Conservation (phyloP, 23 tunicate genomes). For the Trididemnum clinides region DNA sequence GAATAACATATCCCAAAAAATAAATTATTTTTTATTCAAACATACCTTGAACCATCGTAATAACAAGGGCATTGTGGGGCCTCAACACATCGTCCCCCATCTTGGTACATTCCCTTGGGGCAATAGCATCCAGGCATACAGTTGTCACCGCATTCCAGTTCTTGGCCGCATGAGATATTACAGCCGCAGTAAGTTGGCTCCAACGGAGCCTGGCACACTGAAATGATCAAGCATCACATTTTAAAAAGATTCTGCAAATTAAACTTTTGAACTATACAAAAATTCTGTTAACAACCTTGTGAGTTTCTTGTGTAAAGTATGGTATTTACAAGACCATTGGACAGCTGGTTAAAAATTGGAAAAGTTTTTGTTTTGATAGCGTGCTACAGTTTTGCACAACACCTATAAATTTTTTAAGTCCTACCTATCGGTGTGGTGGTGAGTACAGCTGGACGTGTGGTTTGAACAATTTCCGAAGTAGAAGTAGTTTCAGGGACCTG, state of each 20-base stretch:
- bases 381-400: too few relatives aligned
- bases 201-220: conserved; percentile 78
- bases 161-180: conserved; percentile 60
- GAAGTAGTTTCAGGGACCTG: too few relatives aligned
- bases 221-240: background rate
- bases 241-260: background rate
- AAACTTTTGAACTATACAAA: background rate
- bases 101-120: conserved; percentile 62
- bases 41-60: conserved; percentile 54
- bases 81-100: conserved; percentile 73
- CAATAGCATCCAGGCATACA: conserved; percentile 88
- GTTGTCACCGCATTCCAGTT: conserved; percentile 19
- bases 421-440: too few relatives aligned
- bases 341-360: too few relatives aligned
- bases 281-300: background rate
- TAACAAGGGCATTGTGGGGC: conserved; percentile 66
- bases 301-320: too few relatives aligned
- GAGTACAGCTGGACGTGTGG: too few relatives aligned
- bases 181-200: conserved; percentile 81
- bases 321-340: too few relatives aligned
- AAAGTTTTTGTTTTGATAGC: too few relatives aligned
- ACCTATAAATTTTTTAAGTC: too few relatives aligned
- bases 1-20: too few relatives aligned
- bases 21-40: too few relatives aligned
- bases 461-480: too few relatives aligned